Evolutionary conservation across 2,113 vertebrate genomes (phyloP).

Genomic region (Bos indicus): DNA sequence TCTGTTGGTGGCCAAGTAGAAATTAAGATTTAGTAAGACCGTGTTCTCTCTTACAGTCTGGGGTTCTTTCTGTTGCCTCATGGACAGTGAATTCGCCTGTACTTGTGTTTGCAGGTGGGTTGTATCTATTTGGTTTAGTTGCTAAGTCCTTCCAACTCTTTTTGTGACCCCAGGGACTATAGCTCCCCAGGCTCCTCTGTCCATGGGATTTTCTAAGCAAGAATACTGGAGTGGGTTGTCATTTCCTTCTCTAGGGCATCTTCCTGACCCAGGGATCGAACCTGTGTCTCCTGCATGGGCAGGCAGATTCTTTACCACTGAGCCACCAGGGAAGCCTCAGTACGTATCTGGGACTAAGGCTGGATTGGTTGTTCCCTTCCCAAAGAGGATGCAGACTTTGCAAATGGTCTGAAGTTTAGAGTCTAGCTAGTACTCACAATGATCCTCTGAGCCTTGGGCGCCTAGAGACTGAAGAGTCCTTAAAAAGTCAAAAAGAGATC

Average conservation of each 20-base stretch:
- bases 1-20: neutral
- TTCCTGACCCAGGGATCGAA: neutral
- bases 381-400: neutral
- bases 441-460: neutral
- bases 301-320: neutral
- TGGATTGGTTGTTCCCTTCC: neutral
- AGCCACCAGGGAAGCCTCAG: neutral
- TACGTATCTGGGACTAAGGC: neutral
- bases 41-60: neutral
- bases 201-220: neutral
- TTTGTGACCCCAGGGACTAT: neutral
- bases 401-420: neutral
- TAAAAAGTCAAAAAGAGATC: conserved; percentile 2
- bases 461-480: neutral
- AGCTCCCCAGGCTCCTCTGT: neutral
- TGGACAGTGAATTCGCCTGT: neutral
- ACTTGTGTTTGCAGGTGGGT: neutral
- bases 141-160: neutral
- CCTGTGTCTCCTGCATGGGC: neutral
- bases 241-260: neutral
- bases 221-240: neutral
- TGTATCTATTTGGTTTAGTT: neutral
- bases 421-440: neutral
- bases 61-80: neutral
- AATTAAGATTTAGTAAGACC: neutral